Percentiles rank a stretch among this genome's conserved stretches.
Conservation (phyloP, 2,113 vertebrate genomes). For the Ondatra zibethicus region DNA sequence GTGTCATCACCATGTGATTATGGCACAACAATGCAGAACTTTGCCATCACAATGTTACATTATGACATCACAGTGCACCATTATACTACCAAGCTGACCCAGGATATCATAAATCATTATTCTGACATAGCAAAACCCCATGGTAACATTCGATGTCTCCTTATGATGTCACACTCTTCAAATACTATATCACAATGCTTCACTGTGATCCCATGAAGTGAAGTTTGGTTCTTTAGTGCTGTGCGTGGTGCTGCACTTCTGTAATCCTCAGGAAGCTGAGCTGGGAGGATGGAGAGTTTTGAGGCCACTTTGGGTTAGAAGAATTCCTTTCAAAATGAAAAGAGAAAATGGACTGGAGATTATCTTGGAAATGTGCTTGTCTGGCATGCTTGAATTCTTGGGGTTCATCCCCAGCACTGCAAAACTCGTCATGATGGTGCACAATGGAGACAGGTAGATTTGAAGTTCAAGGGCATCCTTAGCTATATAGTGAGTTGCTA, state of each 20-base stretch:
- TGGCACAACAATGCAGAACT: not conserved
- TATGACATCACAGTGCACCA: not conserved
- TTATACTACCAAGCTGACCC: not conserved
- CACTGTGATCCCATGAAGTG: not conserved
- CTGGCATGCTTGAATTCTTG: not conserved
- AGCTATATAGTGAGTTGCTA: not conserved
- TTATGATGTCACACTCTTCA: not conserved
- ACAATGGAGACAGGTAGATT: not conserved
- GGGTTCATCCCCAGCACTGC: not conserved
- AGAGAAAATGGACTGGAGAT: not conserved
- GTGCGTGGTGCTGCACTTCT: not conserved
- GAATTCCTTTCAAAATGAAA: not conserved
- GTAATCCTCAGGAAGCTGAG: not conserved
- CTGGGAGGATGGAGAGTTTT: not conserved
- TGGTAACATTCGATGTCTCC: not conserved
- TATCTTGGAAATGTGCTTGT: not conserved
- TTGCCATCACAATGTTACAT: not conserved
- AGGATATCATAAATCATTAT: not conserved
- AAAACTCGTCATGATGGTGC: not conserved
- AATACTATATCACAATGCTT: not conserved
- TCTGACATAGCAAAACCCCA: not conserved
- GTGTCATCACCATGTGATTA: not conserved
- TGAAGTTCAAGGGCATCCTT: not conserved
- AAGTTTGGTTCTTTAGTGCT: not conserved
- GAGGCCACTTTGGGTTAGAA: not conserved